A percentile compares a stretch with the other conserved stretches of the same genome.
These are phyloP conservation scores for Pedionomus torquatus DNA, from an alignment of 2,113 vertebrate genomes.

Conservation along the genomic window DNA sequence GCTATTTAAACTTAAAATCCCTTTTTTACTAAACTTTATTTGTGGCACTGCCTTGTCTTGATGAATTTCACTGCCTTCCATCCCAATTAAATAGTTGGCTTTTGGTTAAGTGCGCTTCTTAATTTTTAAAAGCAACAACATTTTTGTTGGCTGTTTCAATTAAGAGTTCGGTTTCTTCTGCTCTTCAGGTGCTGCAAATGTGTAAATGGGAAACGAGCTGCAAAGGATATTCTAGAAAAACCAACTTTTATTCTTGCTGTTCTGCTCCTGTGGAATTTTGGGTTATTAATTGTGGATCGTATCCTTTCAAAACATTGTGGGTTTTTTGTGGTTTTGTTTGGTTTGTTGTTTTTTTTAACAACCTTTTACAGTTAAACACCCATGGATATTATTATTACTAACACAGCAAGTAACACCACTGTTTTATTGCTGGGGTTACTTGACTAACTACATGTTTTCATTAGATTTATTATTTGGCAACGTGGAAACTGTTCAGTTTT, in stretches of 20 bases:
- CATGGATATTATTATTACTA: neutral
- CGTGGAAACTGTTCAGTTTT: neutral
- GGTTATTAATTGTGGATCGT: constrained; percentile 94
- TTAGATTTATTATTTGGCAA: neutral
- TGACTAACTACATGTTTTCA: neutral
- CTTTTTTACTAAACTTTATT: neutral
- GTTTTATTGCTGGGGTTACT: neutral
- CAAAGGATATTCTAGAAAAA: constrained; percentile 80
- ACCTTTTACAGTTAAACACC: neutral
- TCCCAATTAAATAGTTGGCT: neutral
- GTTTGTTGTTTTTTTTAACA: neutral
- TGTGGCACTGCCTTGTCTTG: neutral
- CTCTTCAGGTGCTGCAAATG: constrained; percentile 86
- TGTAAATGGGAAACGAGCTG: constrained; percentile 75
- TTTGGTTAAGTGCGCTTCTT: neutral
- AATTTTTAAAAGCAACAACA: fast-evolving
- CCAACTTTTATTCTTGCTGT: constrained; percentile 86
- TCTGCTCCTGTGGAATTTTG: constrained; percentile 94
- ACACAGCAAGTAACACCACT: neutral
- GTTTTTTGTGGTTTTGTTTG: neutral
- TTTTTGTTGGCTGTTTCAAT: neutral
- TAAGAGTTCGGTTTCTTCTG: neutral
- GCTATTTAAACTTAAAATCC: neutral
- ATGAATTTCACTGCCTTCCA: neutral
- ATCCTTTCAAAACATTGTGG: constrained; percentile 76